These are phyloP conservation scores for Cephonodes hylas DNA, from an alignment of 2,888 invertebrate species.

Conservation along the genomic window DNA sequence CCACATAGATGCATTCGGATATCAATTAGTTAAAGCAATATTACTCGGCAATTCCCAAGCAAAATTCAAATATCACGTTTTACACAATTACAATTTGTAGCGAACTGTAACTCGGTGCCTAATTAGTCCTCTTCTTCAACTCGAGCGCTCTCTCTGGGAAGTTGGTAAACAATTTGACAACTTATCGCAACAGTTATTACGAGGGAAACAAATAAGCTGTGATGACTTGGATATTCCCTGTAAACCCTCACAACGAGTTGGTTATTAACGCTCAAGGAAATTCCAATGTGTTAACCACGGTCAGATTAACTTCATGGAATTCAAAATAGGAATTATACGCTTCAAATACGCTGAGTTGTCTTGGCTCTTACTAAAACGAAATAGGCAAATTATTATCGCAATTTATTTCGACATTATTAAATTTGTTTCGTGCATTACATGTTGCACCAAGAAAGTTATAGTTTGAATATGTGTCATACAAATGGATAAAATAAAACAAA, in stretches of 20 bases:
- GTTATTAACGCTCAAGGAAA: neutral
- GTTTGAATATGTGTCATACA: too few species aligned
- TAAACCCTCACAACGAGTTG: neutral
- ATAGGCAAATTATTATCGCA: too few species aligned
- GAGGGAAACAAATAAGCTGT: neutral
- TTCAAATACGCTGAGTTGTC: too few species aligned
- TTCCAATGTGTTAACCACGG: neutral
- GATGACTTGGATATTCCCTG: neutral
- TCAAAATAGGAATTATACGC: too few species aligned
- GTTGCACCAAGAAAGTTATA: too few species aligned
- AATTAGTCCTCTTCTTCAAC: neutral
- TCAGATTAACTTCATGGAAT: neutral
- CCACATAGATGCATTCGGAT: too few species aligned
- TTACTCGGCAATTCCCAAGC: neutral
- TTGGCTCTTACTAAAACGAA: too few species aligned
- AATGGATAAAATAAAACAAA: too few species aligned
- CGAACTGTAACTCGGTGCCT: neutral
- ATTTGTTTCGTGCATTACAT: too few species aligned
- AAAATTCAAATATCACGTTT: neutral
- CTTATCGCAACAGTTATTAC: neutral
- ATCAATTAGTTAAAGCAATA: neutral
- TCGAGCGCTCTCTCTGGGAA: neutral
- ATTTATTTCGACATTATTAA: too few species aligned
- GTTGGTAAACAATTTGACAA: conserved; percentile 4
- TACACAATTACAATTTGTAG: neutral